Percentiles rank a stretch among this genome's conserved stretches.
These are phyloP conservation scores for Oreortyx pictus DNA, from an alignment of 2,797 vertebrate genomes.

Conservation along the genomic window DNA sequence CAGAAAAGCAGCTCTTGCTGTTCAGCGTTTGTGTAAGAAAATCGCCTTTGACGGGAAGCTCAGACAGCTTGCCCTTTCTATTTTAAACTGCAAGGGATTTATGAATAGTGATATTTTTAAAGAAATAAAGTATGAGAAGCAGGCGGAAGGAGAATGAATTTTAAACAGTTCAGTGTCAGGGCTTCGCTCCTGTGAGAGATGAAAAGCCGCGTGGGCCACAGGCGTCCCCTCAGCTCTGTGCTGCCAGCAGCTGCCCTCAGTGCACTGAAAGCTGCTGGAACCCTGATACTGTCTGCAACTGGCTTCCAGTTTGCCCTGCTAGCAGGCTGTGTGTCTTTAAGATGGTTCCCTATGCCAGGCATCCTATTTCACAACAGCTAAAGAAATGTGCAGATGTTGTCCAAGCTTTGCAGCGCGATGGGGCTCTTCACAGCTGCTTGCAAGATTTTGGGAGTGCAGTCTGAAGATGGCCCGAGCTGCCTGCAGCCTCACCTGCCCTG, in stretches of 20 bases:
- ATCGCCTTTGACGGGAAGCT: background rate
- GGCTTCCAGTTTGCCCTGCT: background rate
- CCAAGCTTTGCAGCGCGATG: constrained; percentile 5
- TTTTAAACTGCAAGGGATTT: background rate
- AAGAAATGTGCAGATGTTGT: constrained; percentile 47
- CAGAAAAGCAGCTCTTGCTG: background rate
- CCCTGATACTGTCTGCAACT: background rate
- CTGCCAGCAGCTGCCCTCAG: constrained; percentile 42
- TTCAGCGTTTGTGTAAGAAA: background rate
- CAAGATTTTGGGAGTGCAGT: background rate
- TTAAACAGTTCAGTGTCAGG: background rate
- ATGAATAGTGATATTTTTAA: background rate
- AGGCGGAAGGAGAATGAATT: background rate
- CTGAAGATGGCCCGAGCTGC: background rate
- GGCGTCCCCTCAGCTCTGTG: background rate
- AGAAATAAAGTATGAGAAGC: background rate
- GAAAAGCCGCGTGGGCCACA: background rate
- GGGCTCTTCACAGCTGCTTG: constrained; percentile 41
- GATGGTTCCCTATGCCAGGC: constrained; percentile 33
- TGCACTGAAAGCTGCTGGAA: background rate
- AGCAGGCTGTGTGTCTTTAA: background rate
- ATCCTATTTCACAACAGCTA: constrained; percentile 51
- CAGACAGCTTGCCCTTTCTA: background rate
- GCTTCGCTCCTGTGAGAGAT: constrained; percentile 14
- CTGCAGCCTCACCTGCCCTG: background rate